These are phyloP conservation scores for Recurvirostra avosetta DNA, from an alignment of 2,113 vertebrate species.

Conservation along the genomic window DNA sequence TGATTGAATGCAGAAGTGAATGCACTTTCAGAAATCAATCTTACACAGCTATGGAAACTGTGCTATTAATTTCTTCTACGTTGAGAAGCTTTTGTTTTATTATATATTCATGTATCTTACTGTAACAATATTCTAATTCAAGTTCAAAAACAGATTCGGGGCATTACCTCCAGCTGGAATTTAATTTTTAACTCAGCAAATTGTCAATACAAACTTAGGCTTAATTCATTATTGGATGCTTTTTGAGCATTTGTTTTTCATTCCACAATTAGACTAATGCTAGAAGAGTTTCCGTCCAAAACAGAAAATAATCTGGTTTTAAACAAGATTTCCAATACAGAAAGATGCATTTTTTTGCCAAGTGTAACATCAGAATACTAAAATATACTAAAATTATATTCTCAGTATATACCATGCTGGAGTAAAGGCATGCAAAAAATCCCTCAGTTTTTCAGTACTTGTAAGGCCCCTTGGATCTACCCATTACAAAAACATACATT, in stretches of 20 bases:
- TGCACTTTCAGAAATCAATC: not conserved
- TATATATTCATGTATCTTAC: not conserved
- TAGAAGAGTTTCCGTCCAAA: not conserved
- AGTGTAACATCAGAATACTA: not conserved
- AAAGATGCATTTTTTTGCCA: not conserved
- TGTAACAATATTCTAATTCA: not conserved
- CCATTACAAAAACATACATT: not conserved
- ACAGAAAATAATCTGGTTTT: not conserved
- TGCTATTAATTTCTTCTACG: not conserved
- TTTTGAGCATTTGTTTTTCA: not conserved
- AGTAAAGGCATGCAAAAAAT: not conserved
- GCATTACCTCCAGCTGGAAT: not conserved
- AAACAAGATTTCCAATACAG: not conserved
- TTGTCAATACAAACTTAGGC: not conserved
- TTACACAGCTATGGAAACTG: not conserved
- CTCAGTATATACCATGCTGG: not conserved
- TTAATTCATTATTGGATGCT: not conserved
- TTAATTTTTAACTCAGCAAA: not conserved
- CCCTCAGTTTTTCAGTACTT: not conserved
- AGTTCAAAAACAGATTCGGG: not conserved
- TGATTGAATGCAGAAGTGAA: not conserved
- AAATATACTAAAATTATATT: not conserved
- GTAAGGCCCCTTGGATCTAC: conserved; percentile 10
- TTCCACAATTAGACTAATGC: not conserved
- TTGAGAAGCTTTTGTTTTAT: not conserved